These are phyloP conservation scores for Callyntrura guangdongensis DNA, from an alignment of 2,888 invertebrate genomes.

Conservation along the genomic window DNA sequence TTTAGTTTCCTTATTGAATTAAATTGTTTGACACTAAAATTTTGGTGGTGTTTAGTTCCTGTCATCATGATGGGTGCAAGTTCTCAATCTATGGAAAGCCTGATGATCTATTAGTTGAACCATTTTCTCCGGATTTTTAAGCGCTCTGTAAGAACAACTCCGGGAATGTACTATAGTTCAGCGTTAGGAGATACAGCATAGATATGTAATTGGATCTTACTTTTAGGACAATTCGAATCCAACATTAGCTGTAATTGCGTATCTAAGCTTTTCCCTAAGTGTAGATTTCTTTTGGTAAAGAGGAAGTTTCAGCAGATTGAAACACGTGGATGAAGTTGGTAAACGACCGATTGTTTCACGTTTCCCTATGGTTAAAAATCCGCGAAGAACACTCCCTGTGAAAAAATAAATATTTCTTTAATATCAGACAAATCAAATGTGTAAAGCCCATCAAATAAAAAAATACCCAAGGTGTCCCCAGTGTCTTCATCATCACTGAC, in stretches of 20 bases:
- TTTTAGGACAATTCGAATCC: conserved; percentile 99
- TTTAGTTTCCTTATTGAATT: conserved; percentile 11
- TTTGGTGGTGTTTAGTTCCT: not conserved
- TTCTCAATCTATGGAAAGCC: too few relatives aligned
- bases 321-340: conserved; percentile 99
- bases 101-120: not conserved
- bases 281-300: conserved; percentile 99
- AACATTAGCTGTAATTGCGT: conserved; percentile 98
- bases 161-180: not conserved
- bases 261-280: conserved; percentile 97
- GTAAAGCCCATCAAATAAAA: not conserved
- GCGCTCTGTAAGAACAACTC: not conserved
- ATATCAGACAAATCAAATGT: too few relatives aligned
- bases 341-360: conserved; percentile 97
- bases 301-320: conserved; percentile 98
- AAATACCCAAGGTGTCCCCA: conserved; percentile 92
- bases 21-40: conserved; percentile 26
- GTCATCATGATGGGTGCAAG: too few relatives aligned
- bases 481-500: conserved; percentile 99
- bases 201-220: not conserved
- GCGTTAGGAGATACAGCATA: not conserved
- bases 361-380: conserved; percentile 98
- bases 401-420: conserved; percentile 75
- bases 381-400: conserved; percentile 97
- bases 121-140: not conserved